Conservation (phyloP, 1,140 invertebrate genomes). For the Drosophila nasuta region DNA sequence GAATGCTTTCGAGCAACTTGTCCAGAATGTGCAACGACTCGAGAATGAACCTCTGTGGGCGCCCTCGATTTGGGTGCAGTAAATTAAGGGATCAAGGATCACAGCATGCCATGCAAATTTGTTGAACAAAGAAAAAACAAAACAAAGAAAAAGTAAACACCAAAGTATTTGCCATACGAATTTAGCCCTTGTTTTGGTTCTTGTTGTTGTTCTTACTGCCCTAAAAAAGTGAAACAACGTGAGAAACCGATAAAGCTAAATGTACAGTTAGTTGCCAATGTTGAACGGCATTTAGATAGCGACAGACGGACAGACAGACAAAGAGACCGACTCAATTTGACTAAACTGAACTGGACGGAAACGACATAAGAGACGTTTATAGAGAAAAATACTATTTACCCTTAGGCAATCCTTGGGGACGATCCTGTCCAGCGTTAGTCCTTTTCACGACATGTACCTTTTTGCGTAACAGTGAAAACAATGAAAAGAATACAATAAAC, state of each 20-base stretch:
- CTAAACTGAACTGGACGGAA: neutral
- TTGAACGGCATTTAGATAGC: slow-evolving; percentile 52
- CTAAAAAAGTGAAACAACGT: slow-evolving; percentile 1
- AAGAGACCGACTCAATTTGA: slow-evolving; percentile 17
- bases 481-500: slow-evolving; percentile 79
- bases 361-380: slow-evolving; percentile 12
- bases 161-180: slow-evolving; percentile 82
- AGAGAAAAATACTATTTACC: slow-evolving; percentile 54
- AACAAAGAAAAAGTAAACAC: slow-evolving; percentile 40
- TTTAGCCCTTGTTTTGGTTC: slow-evolving; percentile 57
- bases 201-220: neutral
- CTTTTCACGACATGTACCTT: slow-evolving; percentile 82
- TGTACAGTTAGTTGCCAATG: slow-evolving; percentile 50
- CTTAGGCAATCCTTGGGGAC: slow-evolving; percentile 60
- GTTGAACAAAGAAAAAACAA: slow-evolving; percentile 34
- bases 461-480: slow-evolving; percentile 80
- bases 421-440: slow-evolving; percentile 66
- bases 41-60: slow-evolving; percentile 98
- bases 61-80: slow-evolving; percentile 96
- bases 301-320: slow-evolving; percentile 25
- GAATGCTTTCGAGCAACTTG: slow-evolving; percentile 94
- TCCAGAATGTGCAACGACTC: slow-evolving; percentile 92
- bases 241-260: slow-evolving; percentile 50
- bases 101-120: slow-evolving; percentile 41
- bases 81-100: slow-evolving; percentile 66